Conservation (phyloP, 2,113 vertebrate species). For the Narcine bancroftii region DNA sequence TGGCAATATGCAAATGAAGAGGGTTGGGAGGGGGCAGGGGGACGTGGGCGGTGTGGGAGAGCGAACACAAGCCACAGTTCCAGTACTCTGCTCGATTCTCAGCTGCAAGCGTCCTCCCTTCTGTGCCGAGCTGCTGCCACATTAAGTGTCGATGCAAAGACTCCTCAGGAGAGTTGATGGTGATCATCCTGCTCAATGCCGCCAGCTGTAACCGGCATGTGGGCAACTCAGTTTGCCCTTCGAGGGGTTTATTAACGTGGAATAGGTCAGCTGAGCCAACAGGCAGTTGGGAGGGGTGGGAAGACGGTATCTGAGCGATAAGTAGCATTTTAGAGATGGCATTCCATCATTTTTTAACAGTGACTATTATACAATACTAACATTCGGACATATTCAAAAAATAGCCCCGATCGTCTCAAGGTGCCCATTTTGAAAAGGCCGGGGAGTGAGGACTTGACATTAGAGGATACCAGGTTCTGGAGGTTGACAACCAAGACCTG, state of each 20-base stretch:
- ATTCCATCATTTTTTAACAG: background rate
- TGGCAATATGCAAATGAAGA: background rate
- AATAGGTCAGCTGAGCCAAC: background rate
- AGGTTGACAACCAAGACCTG: background rate
- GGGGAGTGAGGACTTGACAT: background rate
- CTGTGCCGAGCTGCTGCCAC: background rate
- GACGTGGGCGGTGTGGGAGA: no score
- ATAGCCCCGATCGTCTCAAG: background rate
- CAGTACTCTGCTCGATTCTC: background rate
- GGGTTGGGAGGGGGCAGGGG: background rate
- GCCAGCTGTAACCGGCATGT: no score
- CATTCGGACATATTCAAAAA: constrained; percentile 5
- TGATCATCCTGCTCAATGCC: background rate
- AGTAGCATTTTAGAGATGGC: constrained; percentile 8
- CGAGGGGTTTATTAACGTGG: background rate
- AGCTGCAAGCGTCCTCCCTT: background rate
- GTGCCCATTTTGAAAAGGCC: background rate
- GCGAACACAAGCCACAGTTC: background rate
- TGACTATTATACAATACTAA: constrained; percentile 29
- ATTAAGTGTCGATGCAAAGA: background rate
- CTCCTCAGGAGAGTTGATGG: background rate
- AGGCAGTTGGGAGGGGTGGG: background rate
- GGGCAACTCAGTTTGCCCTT: background rate
- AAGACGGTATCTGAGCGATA: background rate
- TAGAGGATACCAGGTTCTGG: background rate